Percentiles rank a stretch among this genome's conserved stretches.
Conservation (phyloP, 2,888 invertebrate genomes). For the Melieria picta region DNA sequence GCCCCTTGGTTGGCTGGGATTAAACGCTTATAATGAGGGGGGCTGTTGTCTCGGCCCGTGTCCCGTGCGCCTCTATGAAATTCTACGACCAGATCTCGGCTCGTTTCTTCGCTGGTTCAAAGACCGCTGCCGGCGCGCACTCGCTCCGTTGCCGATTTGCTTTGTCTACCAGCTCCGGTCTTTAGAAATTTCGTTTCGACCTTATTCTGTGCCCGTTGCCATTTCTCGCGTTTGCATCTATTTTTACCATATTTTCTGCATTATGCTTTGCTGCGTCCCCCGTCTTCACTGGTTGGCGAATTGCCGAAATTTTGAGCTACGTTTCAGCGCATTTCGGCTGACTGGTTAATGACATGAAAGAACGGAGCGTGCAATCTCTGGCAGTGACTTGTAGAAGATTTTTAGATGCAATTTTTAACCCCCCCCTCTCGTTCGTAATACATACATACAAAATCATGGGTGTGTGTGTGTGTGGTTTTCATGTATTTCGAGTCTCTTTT, state of each 20-base stretch:
- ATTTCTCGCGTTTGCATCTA: conserved; percentile 4
- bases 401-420: conserved; percentile 37
- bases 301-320: conserved; percentile 34
- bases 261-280: conserved; percentile 16
- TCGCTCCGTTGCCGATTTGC: neutral
- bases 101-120: conserved; percentile 52
- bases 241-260: conserved; percentile 6
- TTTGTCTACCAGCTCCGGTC: conserved; percentile 26
- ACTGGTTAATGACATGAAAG: conserved; percentile 33
- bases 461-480: neutral
- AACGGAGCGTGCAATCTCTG: conserved; percentile 3
- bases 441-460: neutral
- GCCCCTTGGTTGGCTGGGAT: too few species aligned
- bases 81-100: neutral
- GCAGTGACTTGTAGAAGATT: conserved; percentile 33
- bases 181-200: conserved; percentile 10
- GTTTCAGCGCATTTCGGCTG: conserved; percentile 5
- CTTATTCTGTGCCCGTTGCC: conserved; percentile 16
- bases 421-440: conserved; percentile 5
- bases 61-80: too few species aligned
- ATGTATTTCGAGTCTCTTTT: neutral
- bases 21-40: too few species aligned
- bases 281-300: neutral
- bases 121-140: conserved; percentile 46
- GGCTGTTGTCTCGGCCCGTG: too few species aligned